phyloP scores from a whole-genome alignment of 2,113 vertebrate genomes.

The Sinocyclocheilus anophthalmus region DNA sequence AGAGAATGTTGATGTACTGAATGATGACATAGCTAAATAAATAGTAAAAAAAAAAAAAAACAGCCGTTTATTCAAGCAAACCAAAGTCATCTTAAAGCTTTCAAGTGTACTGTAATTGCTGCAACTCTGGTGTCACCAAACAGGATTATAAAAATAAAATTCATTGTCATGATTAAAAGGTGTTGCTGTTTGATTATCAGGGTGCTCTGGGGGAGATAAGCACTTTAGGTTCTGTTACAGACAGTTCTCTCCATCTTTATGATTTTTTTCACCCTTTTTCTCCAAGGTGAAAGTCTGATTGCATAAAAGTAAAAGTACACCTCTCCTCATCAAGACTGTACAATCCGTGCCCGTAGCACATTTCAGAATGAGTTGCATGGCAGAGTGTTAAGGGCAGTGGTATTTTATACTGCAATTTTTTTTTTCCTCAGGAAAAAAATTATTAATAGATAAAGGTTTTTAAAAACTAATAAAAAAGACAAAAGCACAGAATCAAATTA shows the following conservation, averaged over 20 bases:
- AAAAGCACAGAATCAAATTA: too few species aligned
- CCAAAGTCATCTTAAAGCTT: neutral
- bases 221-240: neutral
- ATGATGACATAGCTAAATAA: neutral
- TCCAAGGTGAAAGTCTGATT: neutral
- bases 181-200: neutral
- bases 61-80: neutral
- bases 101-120: too few species aligned
- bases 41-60: too few species aligned
- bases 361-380: neutral
- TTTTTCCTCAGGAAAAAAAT: too few species aligned
- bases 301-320: neutral
- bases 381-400: too few species aligned
- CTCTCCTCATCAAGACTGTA: neutral
- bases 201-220: neutral
- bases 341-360: neutral
- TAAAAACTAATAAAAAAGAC: too few species aligned
- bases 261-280: too few species aligned
- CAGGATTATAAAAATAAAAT: neutral
- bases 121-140: neutral
- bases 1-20: neutral
- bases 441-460: too few species aligned
- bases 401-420: too few species aligned
- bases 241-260: neutral
- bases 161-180: neutral